Conservation (phyloP, 2,888 invertebrate genomes). For the Cosmopolites sordidus region DNA sequence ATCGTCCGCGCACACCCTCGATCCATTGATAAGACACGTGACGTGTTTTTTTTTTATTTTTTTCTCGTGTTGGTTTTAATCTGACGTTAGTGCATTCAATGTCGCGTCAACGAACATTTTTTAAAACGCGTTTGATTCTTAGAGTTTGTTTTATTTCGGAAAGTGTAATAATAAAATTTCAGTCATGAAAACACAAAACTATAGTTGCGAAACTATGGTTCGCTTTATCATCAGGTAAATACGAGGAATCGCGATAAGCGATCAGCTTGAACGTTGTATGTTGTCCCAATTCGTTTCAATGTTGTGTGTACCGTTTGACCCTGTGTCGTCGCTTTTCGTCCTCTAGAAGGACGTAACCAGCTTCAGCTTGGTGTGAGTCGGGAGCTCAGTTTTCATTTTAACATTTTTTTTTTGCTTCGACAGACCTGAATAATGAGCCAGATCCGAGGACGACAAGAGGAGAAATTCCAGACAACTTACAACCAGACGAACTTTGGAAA, state of each 20-base stretch:
- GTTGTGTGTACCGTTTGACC: constrained; percentile 14
- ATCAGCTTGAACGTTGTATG: neutral
- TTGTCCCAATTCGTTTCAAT: neutral
- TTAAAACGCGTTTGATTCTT: too few species aligned
- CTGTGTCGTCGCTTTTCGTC: constrained; percentile 5
- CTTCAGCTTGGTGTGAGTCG: constrained; percentile 16
- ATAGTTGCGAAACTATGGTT: constrained; percentile 1
- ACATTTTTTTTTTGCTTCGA: constrained; percentile 29
- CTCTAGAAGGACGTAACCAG: neutral
- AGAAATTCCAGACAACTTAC: neutral
- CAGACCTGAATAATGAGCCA: constrained; percentile 37
- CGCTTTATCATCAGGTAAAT: constrained; percentile 21
- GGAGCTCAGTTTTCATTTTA: neutral
- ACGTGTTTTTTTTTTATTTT: constrained; percentile 13
- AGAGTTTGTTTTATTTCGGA: too few species aligned
- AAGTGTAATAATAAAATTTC: too few species aligned
- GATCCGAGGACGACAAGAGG: neutral
- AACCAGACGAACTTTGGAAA: constrained; percentile 21
- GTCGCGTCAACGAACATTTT: too few species aligned
- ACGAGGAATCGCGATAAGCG: constrained; percentile 8
- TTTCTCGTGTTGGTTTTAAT: neutral
- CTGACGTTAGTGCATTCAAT: neutral
- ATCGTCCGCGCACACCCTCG: constrained; percentile 15
- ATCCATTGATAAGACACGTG: constrained; percentile 29
- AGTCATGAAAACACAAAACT: neutral